Conservation (phyloP, 2,113 vertebrate genomes). For the Myxocyprinus asiaticus region DNA sequence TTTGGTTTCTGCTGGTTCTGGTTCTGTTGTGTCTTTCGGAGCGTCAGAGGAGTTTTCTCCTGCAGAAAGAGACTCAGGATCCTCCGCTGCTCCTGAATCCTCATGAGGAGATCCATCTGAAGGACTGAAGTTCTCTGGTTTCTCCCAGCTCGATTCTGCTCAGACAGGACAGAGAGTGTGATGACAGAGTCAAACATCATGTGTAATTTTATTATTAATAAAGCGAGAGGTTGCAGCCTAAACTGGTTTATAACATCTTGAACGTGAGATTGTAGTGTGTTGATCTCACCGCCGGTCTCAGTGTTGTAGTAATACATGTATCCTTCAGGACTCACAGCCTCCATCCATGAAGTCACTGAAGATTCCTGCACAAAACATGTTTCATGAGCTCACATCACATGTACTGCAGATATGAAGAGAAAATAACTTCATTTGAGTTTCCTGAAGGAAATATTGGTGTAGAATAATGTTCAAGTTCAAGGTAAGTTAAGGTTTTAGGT, state of each 20-base stretch:
- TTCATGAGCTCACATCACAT: not conserved
- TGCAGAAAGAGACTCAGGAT: constrained; percentile 61
- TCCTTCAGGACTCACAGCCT: constrained; percentile 88
- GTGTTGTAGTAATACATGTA: constrained; percentile 91
- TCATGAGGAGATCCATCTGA: constrained; percentile 17
- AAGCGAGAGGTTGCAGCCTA: too few species aligned
- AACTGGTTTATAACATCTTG: too few species aligned
- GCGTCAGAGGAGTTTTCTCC: constrained; percentile 54
- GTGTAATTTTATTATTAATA: too few species aligned
- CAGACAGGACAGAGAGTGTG: not conserved
- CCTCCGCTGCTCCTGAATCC: not conserved
- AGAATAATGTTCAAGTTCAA: too few species aligned
- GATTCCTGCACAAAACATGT: constrained; percentile 49
- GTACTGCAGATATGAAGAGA: too few species aligned
- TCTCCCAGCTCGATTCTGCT: constrained; percentile 92
- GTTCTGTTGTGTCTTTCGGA: constrained; percentile 46
- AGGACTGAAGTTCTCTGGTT: constrained; percentile 74
- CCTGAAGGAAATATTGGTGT: too few species aligned
- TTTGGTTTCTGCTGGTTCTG: constrained; percentile 39
- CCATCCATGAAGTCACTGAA: constrained; percentile 78
- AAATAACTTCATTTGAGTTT: too few species aligned
- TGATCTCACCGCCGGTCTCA: constrained; percentile 82
- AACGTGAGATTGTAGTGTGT: not conserved
- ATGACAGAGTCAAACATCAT: not conserved
- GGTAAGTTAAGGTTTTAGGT: too few species aligned